Base-by-base conservation (phyloP, 2,113 vertebrate species). In the Spilogale gracilis region DNA sequence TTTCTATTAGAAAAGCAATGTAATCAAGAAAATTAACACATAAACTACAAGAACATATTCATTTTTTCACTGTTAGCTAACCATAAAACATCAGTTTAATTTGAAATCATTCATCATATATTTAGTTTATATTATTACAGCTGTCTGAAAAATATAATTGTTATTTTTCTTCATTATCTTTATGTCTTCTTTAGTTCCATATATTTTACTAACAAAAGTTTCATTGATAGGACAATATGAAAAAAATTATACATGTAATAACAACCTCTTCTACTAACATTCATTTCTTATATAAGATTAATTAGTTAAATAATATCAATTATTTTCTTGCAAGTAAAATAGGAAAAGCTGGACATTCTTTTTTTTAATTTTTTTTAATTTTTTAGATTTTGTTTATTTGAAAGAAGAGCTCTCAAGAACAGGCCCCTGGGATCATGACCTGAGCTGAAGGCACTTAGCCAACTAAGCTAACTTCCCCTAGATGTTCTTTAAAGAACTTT, bases 1-100 rank as follows among this genome's bases (percentile, higher is more conserved):
- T 98, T 96, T 98, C 94, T 78, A 97, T 95, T 71, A 91, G 38
- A 96, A 98, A 98, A 98, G 96, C 94, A 97, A 97, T 98, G 65
- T 98, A 97, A 96, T 97, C 52, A 97, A 95, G 97, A 97, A 98
- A 95, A 89, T 98, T 88, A 58, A 63, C 95, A 96, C 95, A 93
- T 93, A 96, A 89, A 97, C 61, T 90, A 86, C 30, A 81, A 93
- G 38, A 20, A 96, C 74, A 76, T 93, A 60, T 90, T 97, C 73
- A 52, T 95, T 97, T 89, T 97, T 98, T 98, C 80, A 94, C 71
- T 95, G 54, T 98, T 97, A 97, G 96, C 96, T 98, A 98, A 97
- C 85, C 94, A 97, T 94, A 92, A 98, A 23, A 9, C 69, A 86
- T 97, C 94, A 94, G 13, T 89, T 97, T 97, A 96, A 97, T 97